Base-by-base conservation (phyloP, 2,888 invertebrate species). In the Andrena bucephala region DNA sequence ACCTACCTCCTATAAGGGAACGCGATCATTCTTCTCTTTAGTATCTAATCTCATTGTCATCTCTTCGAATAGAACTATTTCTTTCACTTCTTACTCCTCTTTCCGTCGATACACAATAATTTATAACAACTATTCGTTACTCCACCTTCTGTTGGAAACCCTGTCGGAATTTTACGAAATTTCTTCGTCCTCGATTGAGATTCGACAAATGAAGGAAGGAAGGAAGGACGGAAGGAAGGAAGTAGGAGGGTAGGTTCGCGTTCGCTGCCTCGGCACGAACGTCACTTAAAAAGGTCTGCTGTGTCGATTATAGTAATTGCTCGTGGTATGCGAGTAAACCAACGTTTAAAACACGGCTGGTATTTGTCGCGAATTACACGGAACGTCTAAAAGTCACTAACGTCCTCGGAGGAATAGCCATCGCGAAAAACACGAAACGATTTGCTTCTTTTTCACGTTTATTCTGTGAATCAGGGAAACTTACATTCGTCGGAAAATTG, bases 331-430 rank as follows among this genome's bases (percentile, higher is more conserved):
- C 89, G 89, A 83, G 89, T 90, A 90, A 92, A 91, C 88, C 89
- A 88, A 87, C 91, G 89, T 90, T 91, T 90, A 89, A 90, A 87
- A 89, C 85, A 85, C 83, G 84, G 88, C 89, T 86, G 89, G 86
- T 67, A 88, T 90, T 91, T 85, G 87, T 87, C 86, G 84, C 88
- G 88, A 77, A 91, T 89, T 87, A 87, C 77, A 90, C 86, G 84
- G 88, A 83, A 88, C 85, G 87, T 87, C 77, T 76, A 72, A 83
- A 83, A 90, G 89, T 88, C 89, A 79, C 85, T 89, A 87, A 87
- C 88, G 83, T 82, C 85, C 85, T 69, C 33, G 59, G 60, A 77
- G 60, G 54, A 50, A 69, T 16, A 59, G 71, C 83, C 80, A 84
- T 86, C 65, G 67, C 77, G n/a, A 5, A 31, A 20, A n/a, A 42